Evolutionary conservation across 1,140 invertebrate species (phyloP), one percentile per base, ranked within the genome.

Genomic region (Aplysia californica): DNA sequence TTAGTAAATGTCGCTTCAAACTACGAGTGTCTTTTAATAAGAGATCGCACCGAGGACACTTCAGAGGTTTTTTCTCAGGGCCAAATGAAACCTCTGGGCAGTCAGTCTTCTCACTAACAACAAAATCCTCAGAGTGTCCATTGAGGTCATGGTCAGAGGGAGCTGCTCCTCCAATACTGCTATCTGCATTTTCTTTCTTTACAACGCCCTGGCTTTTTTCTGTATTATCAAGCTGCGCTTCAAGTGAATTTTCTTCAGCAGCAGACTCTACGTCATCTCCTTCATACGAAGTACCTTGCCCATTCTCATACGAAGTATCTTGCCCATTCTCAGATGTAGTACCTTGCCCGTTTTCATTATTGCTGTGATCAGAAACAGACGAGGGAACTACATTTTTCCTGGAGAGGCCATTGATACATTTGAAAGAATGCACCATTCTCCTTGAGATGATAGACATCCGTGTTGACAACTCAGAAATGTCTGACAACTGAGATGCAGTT

Each of bases 1-100:
- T 64, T 26, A 66, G 55, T 15, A 64, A 36, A 50, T 83, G 82
- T 20, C 72, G 70, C 70, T 72, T 72, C 36, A 72, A 61, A 36
- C 70, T 72, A 26, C 70, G 55, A 31, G 33, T 61, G 29, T 72
- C 70, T 3, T 41, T 59, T n/a, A 72, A 72, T 6, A 55, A 39
- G 26, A 58, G 15, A n/a, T 59, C 38, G 38, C 69, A 72, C 15
- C 55, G 69, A 29, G 50, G 2, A 44, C 69, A 72, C 26, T 72
- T 59, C 50, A 72, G 18, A 59, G 21, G 23, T 23, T 72, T 72
- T 29, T 55, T 26, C 21, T 56, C 69, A 10, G n/a, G n/a, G n/a
- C n/a, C n/a, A n/a, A n/a, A n/a, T n/a, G n/a, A n/a, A n/a, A n/a
- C n/a, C n/a, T n/a, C n/a, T n/a, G n/a, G n/a, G n/a, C n/a, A n/a